phyloP scores from a whole-genome alignment of 2,888 invertebrate species.

The Cryptophagus acutangulus region DNA sequence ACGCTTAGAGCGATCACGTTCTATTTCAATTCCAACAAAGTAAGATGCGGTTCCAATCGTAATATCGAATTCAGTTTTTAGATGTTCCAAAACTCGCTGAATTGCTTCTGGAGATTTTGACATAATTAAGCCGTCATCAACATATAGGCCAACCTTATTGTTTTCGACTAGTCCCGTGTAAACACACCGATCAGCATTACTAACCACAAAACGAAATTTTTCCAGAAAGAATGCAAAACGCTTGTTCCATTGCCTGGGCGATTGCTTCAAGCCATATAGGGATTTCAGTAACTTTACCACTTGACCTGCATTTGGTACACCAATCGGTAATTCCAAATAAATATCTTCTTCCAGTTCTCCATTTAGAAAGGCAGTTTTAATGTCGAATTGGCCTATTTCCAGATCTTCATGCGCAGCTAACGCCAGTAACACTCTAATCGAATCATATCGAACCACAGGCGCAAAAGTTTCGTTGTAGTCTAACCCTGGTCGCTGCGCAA shows the following conservation, averaged over 20 bases:
- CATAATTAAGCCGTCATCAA: too few species aligned
- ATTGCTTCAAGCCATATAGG: conserved; percentile 40
- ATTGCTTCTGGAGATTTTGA: too few species aligned
- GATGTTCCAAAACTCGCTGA: too few species aligned
- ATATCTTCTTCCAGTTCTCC: too few species aligned
- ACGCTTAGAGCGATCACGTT: neutral
- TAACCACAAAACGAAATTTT: conserved; percentile 27
- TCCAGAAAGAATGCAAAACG: conserved; percentile 30
- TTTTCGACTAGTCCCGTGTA: too few species aligned
- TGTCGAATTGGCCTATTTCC: conserved; percentile 2
- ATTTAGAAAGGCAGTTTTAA: conserved; percentile 5
- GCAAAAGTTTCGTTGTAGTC: conserved; percentile 4
- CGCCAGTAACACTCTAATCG: conserved; percentile 1
- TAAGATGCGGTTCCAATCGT: conserved; percentile 2
- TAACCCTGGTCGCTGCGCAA: neutral
- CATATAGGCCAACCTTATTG: too few species aligned
- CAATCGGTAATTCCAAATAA: too few species aligned
- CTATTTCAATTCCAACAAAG: conserved; percentile 17
- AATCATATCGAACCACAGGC: neutral
- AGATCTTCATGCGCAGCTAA: neutral
- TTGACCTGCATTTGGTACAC: too few species aligned
- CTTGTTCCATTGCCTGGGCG: conserved; percentile 31
- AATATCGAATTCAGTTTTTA: conserved; percentile 12
- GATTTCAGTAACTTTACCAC: too few species aligned
- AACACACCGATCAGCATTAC: conserved; percentile 31